Evolutionary conservation across 1,140 invertebrate species (phyloP).

Genomic region (Laupala kohalensis): DNA sequence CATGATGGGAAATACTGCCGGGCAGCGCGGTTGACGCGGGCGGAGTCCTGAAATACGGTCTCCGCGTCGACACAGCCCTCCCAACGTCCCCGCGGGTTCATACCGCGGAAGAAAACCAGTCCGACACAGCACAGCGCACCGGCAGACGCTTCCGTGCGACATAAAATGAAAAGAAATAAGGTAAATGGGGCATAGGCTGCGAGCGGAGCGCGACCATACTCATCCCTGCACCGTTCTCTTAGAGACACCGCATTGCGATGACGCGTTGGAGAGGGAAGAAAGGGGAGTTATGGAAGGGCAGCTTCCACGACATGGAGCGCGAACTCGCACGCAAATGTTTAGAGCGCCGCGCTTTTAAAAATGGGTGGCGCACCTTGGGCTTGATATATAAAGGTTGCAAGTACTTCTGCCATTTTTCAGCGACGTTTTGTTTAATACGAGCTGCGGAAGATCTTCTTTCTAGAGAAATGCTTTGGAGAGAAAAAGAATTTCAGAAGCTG

Average conservation of each 20-base stretch:
- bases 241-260: background rate
- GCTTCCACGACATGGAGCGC: background rate
- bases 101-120: background rate
- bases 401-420: background rate
- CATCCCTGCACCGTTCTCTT: background rate
- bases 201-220: background rate
- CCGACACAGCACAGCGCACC: background rate
- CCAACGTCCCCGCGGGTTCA: background rate
- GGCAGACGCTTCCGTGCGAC: background rate
- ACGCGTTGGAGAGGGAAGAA: background rate
- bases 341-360: background rate
- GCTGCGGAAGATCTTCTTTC: background rate
- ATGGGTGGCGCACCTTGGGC: background rate
- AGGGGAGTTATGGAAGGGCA: background rate
- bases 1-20: background rate
- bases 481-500: background rate
- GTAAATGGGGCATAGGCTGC: background rate
- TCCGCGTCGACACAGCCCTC: background rate
- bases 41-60: background rate
- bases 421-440: background rate
- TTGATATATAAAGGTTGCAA: background rate
- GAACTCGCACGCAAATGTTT: background rate
- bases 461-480: background rate
- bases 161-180: background rate
- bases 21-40: background rate